Evolutionary conservation across 2,113 vertebrate species (phyloP).

Genomic region (Zonotrichia leucophrys): DNA sequence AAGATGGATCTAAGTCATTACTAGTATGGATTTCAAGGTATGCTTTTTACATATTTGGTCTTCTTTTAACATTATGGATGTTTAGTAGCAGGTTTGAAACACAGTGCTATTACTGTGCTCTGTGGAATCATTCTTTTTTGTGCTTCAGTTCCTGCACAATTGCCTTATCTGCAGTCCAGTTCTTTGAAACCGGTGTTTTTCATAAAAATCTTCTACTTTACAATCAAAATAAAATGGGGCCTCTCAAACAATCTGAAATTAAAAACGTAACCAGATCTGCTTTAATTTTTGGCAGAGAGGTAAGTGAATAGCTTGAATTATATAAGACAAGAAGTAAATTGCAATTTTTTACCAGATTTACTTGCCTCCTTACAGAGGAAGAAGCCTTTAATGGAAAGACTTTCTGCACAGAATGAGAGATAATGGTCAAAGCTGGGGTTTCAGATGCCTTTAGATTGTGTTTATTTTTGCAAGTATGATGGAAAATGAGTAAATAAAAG

Average conservation of each 20-base stretch:
- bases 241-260: rapidly evolving
- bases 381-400: neutral
- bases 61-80: neutral
- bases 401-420: neutral
- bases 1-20: neutral
- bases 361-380: neutral
- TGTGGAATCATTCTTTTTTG: neutral
- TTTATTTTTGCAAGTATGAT: neutral
- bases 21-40: neutral
- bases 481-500: neutral
- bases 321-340: neutral
- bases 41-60: neutral
- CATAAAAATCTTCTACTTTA: neutral
- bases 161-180: neutral
- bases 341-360: neutral
- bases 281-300: neutral
- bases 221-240: neutral
- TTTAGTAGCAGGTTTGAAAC: neutral
- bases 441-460: neutral
- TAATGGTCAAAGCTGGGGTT: neutral
- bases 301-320: neutral
- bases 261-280: neutral
- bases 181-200: neutral
- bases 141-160: neutral
- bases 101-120: neutral